These are phyloP conservation scores for Drosophila melanosoma DNA, from an alignment of 2,888 invertebrate species.

Conservation along the genomic window DNA sequence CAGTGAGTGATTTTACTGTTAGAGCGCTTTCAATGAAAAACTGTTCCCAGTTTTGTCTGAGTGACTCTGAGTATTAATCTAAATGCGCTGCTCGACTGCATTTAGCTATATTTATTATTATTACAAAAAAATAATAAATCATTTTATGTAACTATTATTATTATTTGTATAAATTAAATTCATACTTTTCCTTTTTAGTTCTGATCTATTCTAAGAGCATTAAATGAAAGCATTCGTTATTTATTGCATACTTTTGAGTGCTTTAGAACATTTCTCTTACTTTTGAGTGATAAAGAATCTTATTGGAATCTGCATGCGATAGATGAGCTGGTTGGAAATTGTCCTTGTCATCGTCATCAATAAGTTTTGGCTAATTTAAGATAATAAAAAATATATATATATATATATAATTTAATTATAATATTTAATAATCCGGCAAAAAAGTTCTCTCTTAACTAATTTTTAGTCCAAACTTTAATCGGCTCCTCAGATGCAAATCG, in stretches of 20 bases:
- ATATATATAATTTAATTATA: too few species aligned
- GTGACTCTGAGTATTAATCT: neutral
- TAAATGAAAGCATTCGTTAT: neutral
- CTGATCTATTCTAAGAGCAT: neutral
- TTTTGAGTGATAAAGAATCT: neutral
- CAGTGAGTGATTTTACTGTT: neutral
- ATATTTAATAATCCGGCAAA: too few species aligned
- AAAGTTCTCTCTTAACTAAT: neutral
- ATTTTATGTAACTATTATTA: neutral
- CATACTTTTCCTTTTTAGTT: neutral
- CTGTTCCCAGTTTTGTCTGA: conserved; percentile 47
- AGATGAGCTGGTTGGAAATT: neutral
- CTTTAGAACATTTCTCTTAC: neutral
- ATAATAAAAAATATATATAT: too few species aligned
- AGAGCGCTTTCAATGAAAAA: neutral
- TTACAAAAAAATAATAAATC: neutral
- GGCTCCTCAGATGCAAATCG: neutral
- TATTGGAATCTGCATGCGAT: neutral
- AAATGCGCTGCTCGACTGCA: neutral
- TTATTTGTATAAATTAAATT: neutral
- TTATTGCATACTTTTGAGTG: conserved; percentile 27
- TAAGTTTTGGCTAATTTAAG: neutral
- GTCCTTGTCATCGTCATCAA: neutral
- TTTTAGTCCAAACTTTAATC: conserved; percentile 1
- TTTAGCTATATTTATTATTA: neutral